Percentiles rank a stretch among this genome's conserved stretches.
phyloP scores from a whole-genome alignment of 2,113 vertebrate species.

The Rhinoptilus africanus region DNA sequence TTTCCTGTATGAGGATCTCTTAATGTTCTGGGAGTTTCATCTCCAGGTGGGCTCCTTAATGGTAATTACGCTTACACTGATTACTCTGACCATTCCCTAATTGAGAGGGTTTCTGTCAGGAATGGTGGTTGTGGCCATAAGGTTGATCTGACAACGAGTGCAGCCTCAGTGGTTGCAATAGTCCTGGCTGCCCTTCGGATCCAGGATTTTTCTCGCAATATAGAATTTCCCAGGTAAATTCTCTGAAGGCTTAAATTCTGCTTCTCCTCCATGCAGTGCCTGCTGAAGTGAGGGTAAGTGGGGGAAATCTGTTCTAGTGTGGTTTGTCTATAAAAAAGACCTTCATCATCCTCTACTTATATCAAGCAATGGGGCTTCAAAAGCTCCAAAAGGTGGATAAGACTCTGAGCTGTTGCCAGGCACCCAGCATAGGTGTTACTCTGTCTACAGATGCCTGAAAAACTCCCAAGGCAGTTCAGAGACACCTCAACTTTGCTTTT shows the following conservation, averaged over 20 bases:
- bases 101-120: neutral
- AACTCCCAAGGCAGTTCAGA: neutral
- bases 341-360: neutral
- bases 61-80: neutral
- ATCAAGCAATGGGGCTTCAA: neutral
- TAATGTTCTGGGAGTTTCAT: neutral
- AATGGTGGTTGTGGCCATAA: neutral
- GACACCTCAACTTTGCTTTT: neutral
- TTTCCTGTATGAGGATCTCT: neutral
- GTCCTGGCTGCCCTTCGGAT: neutral
- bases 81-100: neutral
- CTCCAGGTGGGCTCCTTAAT: neutral
- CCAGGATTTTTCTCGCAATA: neutral
- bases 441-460: neutral
- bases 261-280: neutral
- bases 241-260: neutral
- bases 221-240: neutral
- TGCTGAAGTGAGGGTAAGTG: neutral
- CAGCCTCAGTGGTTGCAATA: neutral
- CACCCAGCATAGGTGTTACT: too few species aligned
- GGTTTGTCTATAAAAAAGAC: neutral
- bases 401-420: neutral
- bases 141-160: neutral
- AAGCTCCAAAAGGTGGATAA: neutral
- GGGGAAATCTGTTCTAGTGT: neutral